Percentiles rank a stretch among this genome's conserved stretches.
Evolutionary conservation across 2,888 invertebrate species (phyloP).

Genomic region (Tanytarsus gracilentus): DNA sequence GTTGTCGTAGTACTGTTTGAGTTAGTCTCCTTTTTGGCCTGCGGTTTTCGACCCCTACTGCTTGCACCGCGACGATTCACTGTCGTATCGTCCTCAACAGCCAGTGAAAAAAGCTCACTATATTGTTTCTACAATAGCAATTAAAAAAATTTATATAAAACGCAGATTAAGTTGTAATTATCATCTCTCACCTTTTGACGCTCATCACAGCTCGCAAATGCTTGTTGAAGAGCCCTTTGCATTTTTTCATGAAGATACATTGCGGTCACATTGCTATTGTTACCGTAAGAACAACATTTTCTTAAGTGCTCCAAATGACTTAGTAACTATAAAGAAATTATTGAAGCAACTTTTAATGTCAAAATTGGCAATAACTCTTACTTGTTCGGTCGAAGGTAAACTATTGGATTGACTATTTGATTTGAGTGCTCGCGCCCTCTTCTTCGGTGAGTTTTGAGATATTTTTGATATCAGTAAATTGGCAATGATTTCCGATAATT

Average conservation of each 20-base stretch:
- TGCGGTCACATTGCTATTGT: conserved; percentile 52
- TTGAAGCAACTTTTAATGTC: conserved; percentile 12
- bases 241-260: conserved; percentile 83
- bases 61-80: conserved; percentile 54
- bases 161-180: conserved; percentile 1
- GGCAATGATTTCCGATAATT: conserved; percentile 71
- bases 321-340: conserved; percentile 53
- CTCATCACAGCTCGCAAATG: conserved; percentile 80
- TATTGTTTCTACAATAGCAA: conserved; percentile 62
- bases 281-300: conserved; percentile 51
- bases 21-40: conserved; percentile 46
- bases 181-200: conserved; percentile 56
- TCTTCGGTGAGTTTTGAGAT: conserved; percentile 81
- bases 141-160: conserved; percentile 1
- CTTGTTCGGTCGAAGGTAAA: conserved; percentile 70
- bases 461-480: conserved; percentile 71
- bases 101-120: conserved; percentile 72
- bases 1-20: conserved; percentile 42
- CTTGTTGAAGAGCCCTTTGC: conserved; percentile 82
- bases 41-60: conserved; percentile 52
- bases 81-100: conserved; percentile 76
- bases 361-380: conserved; percentile 34
- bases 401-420: conserved; percentile 60
- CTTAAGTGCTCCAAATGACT: conserved; percentile 88
- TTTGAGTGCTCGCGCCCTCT: conserved; percentile 74